A percentile compares a stretch with the other conserved stretches of the same genome.
Evolutionary conservation across 2,888 invertebrate genomes (phyloP).

Genomic region (Trichopoda pennipes): DNA sequence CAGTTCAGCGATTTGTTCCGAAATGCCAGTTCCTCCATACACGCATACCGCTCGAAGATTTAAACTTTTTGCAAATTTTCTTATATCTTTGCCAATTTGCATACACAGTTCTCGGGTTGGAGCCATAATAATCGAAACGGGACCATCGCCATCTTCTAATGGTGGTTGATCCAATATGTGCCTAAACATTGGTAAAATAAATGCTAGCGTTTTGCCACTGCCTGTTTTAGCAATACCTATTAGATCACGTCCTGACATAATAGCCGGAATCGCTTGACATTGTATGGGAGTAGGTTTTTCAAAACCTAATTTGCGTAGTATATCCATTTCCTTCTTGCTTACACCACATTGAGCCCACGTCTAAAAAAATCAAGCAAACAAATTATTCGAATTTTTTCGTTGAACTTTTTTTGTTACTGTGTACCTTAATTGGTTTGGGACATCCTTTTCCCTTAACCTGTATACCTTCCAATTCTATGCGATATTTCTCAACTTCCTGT

Average conservation of each 20-base stretch:
- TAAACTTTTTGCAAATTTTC: conserved; percentile 94
- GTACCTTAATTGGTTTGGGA: conserved; percentile 92
- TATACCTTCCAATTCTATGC: conserved; percentile 95
- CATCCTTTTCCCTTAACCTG: conserved; percentile 97
- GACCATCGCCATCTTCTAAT: conserved; percentile 98
- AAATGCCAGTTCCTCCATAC: conserved; percentile 98
- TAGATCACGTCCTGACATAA: conserved; percentile 97
- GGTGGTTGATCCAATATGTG: conserved; percentile 97
- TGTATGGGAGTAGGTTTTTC: conserved; percentile 99
- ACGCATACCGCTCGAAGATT: conserved; percentile 95
- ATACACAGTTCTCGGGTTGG: conserved; percentile 99
- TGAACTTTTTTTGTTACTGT: not conserved
- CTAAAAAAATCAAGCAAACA: conserved; percentile 69
- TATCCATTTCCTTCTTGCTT: conserved; percentile 96
- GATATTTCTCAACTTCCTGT: conserved; percentile 92
- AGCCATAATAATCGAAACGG: conserved; percentile 98
- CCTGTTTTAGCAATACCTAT: conserved; percentile 99
- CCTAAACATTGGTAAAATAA: conserved; percentile 97
- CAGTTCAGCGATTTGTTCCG: conserved; percentile 94
- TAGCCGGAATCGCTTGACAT: conserved; percentile 97
- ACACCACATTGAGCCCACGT: conserved; percentile 99
- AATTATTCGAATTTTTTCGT: not conserved
- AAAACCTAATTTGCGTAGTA: conserved; percentile 93
- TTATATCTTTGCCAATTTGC: conserved; percentile 98
- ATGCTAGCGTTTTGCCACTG: conserved; percentile 98